Evolutionary conservation across 2,797 vertebrate species (phyloP).

Genomic region (Danio aesculapii): DNA sequence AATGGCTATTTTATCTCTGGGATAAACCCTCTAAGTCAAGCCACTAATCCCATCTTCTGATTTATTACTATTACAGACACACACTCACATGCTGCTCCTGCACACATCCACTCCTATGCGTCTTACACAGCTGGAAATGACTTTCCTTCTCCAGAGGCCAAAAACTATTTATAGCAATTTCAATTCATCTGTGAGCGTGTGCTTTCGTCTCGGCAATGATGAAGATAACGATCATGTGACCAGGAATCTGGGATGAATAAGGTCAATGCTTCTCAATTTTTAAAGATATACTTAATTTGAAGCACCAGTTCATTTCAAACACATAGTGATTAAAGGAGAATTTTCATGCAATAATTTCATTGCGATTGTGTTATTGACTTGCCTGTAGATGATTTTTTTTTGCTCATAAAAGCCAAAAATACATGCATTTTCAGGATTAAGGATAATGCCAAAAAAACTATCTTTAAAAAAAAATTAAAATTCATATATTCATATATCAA

Average conservation of each 20-base stretch:
- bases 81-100: neutral
- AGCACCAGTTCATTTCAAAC: neutral
- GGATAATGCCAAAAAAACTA: no score
- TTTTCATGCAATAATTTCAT: no score
- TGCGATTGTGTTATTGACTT: no score
- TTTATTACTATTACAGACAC: slow-evolving; percentile 1
- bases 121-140: slow-evolving; percentile 55
- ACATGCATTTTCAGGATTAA: no score
- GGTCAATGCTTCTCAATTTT: neutral
- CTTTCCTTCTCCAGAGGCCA: slow-evolving; percentile 53
- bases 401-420: no score
- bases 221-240: slow-evolving; percentile 40
- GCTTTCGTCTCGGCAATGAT: slow-evolving; percentile 65
- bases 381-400: no score
- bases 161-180: slow-evolving; percentile 73
- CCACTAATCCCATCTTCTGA: neutral
- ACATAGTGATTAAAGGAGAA: no score
- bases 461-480: no score
- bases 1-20: neutral
- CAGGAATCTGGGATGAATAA: slow-evolving; percentile 42
- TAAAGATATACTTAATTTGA: neutral
- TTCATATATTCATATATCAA: no score
- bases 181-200: slow-evolving; percentile 46
- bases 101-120: slow-evolving; percentile 39
- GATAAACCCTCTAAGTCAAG: neutral